Evolutionary conservation across 2,113 vertebrate genomes (phyloP), one percentile per base, ranked within the genome.

Genomic region (Scytalopus superciliaris): DNA sequence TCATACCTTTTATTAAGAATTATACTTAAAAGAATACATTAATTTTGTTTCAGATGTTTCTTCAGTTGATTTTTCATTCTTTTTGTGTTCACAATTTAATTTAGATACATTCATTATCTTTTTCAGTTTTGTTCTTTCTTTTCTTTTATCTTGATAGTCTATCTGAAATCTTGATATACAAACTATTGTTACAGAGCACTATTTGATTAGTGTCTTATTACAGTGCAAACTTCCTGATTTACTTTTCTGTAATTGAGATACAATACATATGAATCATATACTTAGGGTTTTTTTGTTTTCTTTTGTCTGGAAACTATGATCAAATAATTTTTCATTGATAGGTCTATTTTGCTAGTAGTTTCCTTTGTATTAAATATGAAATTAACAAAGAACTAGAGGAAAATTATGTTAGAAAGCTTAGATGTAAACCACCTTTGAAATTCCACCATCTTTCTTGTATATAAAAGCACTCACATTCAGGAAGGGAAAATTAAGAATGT

Each of bases 371-470:
- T 67, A 78, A 74, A 57, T 53, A 4, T 59, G 10, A 21, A 62
- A 82, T 78, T 85, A 59, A 35, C 12, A 74, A 63, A 75, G n/a
- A 66, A 2, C 11, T 81, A 47, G 17, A 70, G 62, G 22, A 73
- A 80, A 84, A 39, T 3, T 56, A 7, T 14, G 4, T 18, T 22
- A 49, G 37, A 57, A 87, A 78, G 4, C 10, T 77, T 64, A 47
- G 17, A 52, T 39, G 5, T 27, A 78, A 74, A 82, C 2, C 6
- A 47, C 22, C 25, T 66, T 53, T 75, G n/a, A 84, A 88, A 78
- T 84, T 66, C 8, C 2, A 10, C 44, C 22, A 49, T 84, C 6
- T 12, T 73, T 8, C 9, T 53, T 0, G 0, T n/a, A 13, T 17
- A 64, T 23, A 80, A 80, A 76, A 30, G 4, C 12, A 45, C 8